Evolutionary conservation across 2,797 vertebrate species (phyloP).

Genomic region (Enteromius anoplus): DNA sequence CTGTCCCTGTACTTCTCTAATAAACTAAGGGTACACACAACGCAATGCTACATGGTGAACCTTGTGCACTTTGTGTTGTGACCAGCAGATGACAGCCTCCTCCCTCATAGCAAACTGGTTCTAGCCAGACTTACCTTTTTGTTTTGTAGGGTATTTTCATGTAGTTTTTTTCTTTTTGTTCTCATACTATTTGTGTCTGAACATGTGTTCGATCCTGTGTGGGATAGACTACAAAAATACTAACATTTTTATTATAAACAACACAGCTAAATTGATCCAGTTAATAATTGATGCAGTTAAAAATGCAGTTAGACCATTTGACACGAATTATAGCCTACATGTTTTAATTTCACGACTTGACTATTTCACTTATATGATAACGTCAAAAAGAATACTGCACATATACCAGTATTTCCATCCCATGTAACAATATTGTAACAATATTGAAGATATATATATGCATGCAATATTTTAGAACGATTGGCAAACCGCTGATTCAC

Average conservation of each 20-base stretch:
- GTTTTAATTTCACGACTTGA: background rate
- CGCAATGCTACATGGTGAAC: background rate
- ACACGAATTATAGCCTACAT: too few species aligned
- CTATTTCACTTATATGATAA: background rate
- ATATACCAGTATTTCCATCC: background rate
- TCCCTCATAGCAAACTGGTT: background rate
- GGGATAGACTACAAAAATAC: background rate
- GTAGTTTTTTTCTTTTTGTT: background rate
- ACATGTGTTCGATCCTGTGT: background rate
- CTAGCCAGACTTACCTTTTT: background rate
- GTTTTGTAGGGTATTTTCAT: background rate
- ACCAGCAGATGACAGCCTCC: constrained; percentile 1
- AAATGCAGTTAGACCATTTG: background rate
- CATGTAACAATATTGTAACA: background rate
- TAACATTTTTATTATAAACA: too few species aligned
- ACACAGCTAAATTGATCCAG: background rate
- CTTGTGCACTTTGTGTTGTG: background rate
- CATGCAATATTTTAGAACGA: too few species aligned
- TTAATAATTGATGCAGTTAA: too few species aligned
- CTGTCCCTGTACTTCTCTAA: background rate
- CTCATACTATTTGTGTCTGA: background rate
- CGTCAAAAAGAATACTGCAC: too few species aligned
- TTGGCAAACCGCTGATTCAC: background rate
- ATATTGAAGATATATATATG: background rate
- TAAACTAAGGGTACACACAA: background rate